Base-by-base conservation (phyloP, 2,888 invertebrate genomes). In the Pyrocoelia pectoralis region DNA sequence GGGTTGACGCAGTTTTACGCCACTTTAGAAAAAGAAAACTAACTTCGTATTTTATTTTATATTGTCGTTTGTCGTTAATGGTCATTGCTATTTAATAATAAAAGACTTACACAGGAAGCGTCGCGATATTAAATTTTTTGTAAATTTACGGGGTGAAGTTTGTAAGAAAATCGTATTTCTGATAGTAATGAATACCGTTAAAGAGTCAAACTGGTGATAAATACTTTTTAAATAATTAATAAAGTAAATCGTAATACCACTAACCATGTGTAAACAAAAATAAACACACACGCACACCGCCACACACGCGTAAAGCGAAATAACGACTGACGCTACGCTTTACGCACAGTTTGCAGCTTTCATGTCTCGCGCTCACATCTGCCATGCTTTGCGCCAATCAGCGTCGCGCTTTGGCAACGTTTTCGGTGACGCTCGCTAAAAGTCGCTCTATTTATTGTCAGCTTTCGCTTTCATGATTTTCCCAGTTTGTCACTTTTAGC, bases 251-350 rank as follows among this genome's bases (percentile, higher is more conserved):
- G 38, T 54, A 52, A 56, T 51, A 52, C 70, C 75, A 81, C 81
- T 80, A 76, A 81, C 80, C 81, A 80, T 80, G 79, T 79, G 78
- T 76, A 81, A 79, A 77, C 75, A 76, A 77, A 79, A 78, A 77
- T 77, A 79, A 73, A 75, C 76, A 73, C 78, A 73, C 78, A 78
- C 80, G 76, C 79, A 77, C 79, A 79, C 78, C 77, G 78, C 75
- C 75, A 73, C 73, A 74, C 80, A 80, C 80, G 78, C 80, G 79
- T 79, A 76, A 76, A 77, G 78, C 74, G 75, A 75, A 74, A 74
- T 75, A 77, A 78, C 79, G 78, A 80, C 80, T 81, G 80, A 78
- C 77, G 75, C 73, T 71, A 74, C 70, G 59, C 62, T 63, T 60
- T 76, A 76, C 78, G 78, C 79, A 75, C 74, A 77, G 75, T 79